Evolutionary conservation across 2,113 vertebrate genomes (phyloP).

Genomic region (Erythrolamprus reginae): DNA sequence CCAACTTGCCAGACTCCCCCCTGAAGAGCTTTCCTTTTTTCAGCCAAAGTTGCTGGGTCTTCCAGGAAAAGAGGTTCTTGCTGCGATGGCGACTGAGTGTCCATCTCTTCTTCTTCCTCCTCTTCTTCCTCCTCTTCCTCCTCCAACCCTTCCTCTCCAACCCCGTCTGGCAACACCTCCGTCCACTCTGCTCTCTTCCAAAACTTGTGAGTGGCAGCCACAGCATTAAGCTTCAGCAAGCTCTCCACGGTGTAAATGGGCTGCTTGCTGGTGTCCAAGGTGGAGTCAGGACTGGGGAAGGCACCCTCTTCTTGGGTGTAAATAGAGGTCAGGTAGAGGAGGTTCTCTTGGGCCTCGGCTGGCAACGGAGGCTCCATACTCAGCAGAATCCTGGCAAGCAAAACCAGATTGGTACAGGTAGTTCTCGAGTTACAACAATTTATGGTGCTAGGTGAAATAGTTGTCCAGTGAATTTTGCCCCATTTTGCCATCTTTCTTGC

Average conservation of each 20-base stretch:
- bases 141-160: constrained; percentile 5
- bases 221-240: constrained; percentile 63
- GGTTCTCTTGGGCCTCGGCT: constrained; percentile 73
- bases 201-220: constrained; percentile 47
- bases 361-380: constrained; percentile 83
- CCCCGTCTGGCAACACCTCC: constrained; percentile 26
- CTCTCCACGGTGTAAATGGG: constrained; percentile 86
- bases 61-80: constrained; percentile 65
- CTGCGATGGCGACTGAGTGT: constrained; percentile 37
- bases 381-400: constrained; percentile 74
- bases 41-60: constrained; percentile 60
- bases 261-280: constrained; percentile 55
- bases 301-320: constrained; percentile 77
- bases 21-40: constrained; percentile 73
- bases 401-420: background rate
- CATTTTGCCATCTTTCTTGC: background rate
- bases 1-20: constrained; percentile 86
- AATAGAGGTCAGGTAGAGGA: constrained; percentile 84
- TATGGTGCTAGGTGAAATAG: background rate
- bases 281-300: constrained; percentile 34
- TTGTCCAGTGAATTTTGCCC: background rate
- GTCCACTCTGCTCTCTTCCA: constrained; percentile 27
- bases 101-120: constrained; percentile 56
- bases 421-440: background rate
- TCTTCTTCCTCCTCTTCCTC: constrained; percentile 32